Base-by-base conservation (phyloP, 2,113 vertebrate species). In the Ptychochromis oligacanthus region DNA sequence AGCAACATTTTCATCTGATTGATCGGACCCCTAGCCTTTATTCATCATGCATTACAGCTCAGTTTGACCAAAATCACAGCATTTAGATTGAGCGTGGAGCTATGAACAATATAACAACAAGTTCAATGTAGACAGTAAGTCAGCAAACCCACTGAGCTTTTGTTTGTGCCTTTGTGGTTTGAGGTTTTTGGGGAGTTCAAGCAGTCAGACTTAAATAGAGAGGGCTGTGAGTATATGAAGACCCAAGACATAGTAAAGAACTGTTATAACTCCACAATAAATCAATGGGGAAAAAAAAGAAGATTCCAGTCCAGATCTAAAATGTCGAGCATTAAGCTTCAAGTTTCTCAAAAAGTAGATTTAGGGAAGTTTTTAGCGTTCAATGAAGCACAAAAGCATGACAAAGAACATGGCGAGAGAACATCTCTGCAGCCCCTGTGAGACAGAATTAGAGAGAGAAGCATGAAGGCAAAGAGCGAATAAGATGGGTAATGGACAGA, bases 331-430 rank as follows among this genome's bases (percentile, higher is more conserved):
- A 1, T 65, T 67, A 61, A 20, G 40, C 62, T 85, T 62, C 49
- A 86, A 57, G 56, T 77, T 82, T 38, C 20, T 79, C 14, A 49
- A 31, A 58, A 67, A 65, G 64, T 70, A 59, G 22, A 60, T 56
- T 57, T 46, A 4, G 26, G 31, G 40, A 59, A 65, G 36, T 70
- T 60, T 76, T 77, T 65, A 40, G 34, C 28, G 22, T 28, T 46
- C n/a, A 4, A 54, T 59, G 79, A 75, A 72, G 62, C 54, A 67
- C 36, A 85, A 24, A 59, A 62, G 78, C 70, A 62, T 80, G 77
- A 87, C 60, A 70, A 76, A 76, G 80, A 82, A 49, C 43, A 84
- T 74, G 17, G 52, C 28, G 18, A 22, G 26, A 55, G 43, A 81
- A 64, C 22, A 80, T 77, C 43, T 17, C 57, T 46, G 62, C 40